Conservation (phyloP, 2,113 vertebrate genomes). For the Herpailurus yagouaroundi region DNA sequence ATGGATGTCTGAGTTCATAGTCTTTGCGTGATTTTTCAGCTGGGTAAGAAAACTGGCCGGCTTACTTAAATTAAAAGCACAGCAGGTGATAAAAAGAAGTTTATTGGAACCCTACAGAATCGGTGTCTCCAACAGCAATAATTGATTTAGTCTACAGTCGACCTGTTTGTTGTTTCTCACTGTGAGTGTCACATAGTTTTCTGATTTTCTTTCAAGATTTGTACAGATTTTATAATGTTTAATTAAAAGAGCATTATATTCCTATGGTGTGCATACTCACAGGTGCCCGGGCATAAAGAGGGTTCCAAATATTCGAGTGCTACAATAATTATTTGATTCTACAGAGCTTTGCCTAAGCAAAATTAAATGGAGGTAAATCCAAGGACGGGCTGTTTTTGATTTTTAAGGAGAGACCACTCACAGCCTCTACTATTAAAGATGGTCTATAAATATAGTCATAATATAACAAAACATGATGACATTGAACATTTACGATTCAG, state of each 20-base stretch:
- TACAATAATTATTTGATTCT: constrained; percentile 37
- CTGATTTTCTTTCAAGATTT: constrained; percentile 26
- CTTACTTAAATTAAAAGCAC: constrained; percentile 24
- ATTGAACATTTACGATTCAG: neutral
- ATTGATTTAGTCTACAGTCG: neutral
- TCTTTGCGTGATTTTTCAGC: neutral
- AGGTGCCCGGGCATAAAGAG: neutral
- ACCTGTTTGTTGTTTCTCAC: neutral
- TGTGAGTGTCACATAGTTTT: neutral
- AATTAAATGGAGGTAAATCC: neutral
- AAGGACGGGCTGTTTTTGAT: neutral
- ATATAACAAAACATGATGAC: neutral
- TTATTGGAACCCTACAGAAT: neutral
- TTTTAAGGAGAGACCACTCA: neutral
- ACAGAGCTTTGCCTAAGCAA: neutral
- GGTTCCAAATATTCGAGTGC: neutral
- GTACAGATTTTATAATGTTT: constrained; percentile 1
- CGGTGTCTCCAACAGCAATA: neutral
- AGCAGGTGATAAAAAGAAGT: neutral
- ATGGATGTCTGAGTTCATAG: neutral
- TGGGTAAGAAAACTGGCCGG: neutral
- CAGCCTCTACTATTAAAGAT: neutral
- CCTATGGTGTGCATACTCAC: neutral
- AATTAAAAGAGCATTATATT: constrained; percentile 59
- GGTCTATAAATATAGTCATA: neutral